phyloP scores from a whole-genome alignment of 1,140 invertebrate species.

The Nasonia giraulti region DNA sequence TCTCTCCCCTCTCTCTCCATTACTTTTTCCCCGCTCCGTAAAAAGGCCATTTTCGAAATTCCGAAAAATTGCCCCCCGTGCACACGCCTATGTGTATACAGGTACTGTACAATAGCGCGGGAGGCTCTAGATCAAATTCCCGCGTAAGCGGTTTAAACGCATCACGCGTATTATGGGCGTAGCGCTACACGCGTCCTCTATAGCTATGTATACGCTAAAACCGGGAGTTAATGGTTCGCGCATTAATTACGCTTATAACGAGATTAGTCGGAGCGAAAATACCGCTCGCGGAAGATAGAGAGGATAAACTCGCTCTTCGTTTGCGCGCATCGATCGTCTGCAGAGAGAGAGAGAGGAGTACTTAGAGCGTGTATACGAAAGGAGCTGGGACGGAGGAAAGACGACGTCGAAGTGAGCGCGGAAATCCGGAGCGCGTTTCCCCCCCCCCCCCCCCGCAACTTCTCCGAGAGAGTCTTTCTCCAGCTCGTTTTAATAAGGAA shows the following conservation, averaged over 20 bases:
- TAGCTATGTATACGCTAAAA: not conserved
- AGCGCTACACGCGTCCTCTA: not conserved
- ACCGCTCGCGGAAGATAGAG: not conserved
- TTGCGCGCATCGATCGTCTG: constrained; percentile 32
- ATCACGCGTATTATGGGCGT: not conserved
- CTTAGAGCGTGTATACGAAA: not conserved
- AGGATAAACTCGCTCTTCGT: constrained; percentile 20
- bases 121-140: constrained; percentile 17
- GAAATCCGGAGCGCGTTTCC: not conserved
- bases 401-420: not conserved
- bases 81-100: not conserved
- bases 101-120: not conserved
- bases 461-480: constrained; percentile 29
- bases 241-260: constrained; percentile 44
- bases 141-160: constrained; percentile 6
- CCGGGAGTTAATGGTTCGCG: constrained; percentile 21
- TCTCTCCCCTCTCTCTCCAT: not conserved
- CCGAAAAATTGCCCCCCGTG: not conserved
- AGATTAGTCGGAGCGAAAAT: constrained; percentile 29
- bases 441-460: not conserved
- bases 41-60: not conserved
- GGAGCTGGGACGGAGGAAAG: not conserved
- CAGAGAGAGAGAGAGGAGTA: not conserved
- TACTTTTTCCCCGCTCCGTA: not conserved
- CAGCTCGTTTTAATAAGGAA: constrained; percentile 58